Conservation (phyloP, 2,888 invertebrate species). For the Drosophila pegasa region DNA sequence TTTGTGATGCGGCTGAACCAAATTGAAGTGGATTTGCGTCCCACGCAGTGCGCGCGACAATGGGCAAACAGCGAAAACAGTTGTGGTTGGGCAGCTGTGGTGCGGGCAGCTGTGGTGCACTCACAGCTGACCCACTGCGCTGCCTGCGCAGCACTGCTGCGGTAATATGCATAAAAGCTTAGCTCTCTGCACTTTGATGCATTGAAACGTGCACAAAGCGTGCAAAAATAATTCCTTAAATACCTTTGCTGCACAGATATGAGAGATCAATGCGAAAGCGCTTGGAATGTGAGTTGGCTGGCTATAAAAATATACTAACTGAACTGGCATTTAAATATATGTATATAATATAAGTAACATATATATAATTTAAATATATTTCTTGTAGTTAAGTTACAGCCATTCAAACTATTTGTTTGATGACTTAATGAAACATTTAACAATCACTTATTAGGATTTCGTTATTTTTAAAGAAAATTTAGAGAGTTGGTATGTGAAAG, state of each 20-base stretch:
- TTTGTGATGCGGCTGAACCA: conserved; percentile 66
- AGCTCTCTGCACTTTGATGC: not conserved
- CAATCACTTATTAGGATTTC: no score
- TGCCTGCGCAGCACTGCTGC: not conserved
- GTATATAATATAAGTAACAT: not conserved
- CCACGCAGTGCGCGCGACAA: conserved; percentile 23
- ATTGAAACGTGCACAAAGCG: conserved; percentile 1
- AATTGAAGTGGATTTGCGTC: conserved; percentile 70
- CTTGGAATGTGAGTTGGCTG: not conserved
- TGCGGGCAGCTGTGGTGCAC: conserved; percentile 19
- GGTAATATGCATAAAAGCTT: conserved; percentile 14
- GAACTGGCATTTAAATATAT: not conserved
- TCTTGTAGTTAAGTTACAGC: no score
- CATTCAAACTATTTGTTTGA: not conserved
- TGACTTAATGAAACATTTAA: not conserved
- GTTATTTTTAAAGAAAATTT: no score
- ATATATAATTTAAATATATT: no score
- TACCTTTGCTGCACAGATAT: not conserved
- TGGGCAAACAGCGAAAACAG: conserved; percentile 16
- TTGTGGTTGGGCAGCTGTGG: conserved; percentile 21
- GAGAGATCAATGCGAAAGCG: not conserved
- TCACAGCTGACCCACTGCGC: conserved; percentile 1
- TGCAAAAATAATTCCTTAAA: conserved; percentile 10
- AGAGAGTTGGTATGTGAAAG: no score
- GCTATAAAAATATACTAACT: not conserved